Evolutionary conservation across 64 coral and sea anemone species (phyloP), one percentile per base, ranked within the genome.

Genomic region (Cladopsammia gracilis): DNA sequence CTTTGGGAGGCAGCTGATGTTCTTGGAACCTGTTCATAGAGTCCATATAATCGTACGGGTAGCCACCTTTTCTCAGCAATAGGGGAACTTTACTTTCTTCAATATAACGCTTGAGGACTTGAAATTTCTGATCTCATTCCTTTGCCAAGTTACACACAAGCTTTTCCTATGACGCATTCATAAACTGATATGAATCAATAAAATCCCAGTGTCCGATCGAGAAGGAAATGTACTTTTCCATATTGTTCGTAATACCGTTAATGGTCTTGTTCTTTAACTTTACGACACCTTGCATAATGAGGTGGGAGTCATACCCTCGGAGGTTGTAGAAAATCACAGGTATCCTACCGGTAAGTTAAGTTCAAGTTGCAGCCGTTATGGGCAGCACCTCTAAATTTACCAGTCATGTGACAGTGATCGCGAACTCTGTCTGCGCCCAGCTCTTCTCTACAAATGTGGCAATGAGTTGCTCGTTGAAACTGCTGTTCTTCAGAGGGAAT

Each of bases 191-290:
- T 11, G 90, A 92, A 48, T 85, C 90, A 20, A 92, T 56, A 47
- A 92, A 86, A 23, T 50, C 64, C 49, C 72, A 48, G 13, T 73
- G 20, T 5, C 50, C 79, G 3, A 88, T 45, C 15, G 76, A 81
- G 65, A 94, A 94, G 10, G 85, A 89, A 54, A 94, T 94, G 57
- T 89, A 89, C 58, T 94, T 94, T 64, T 89, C 76, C 10, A 50
- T 62, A 58, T 94, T 88, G 67, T 82, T 94, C 0, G 79, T 57
- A 5, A 90, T 90, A 25, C 93, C 70, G 10, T 75, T 86, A n/a
- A 90, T 95, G 1, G 48, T 16, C 57, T 68, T 66, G 0, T 61
- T 48, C 45, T 95, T 86, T 3, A 90, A 20, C 53, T 87, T 90
- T 0, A 56, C 79, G 16, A 90, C 53, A 0, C 87, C 87, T 50